Conservation (phyloP, 2,888 invertebrate genomes). For the Ceraclea dissimilis region DNA sequence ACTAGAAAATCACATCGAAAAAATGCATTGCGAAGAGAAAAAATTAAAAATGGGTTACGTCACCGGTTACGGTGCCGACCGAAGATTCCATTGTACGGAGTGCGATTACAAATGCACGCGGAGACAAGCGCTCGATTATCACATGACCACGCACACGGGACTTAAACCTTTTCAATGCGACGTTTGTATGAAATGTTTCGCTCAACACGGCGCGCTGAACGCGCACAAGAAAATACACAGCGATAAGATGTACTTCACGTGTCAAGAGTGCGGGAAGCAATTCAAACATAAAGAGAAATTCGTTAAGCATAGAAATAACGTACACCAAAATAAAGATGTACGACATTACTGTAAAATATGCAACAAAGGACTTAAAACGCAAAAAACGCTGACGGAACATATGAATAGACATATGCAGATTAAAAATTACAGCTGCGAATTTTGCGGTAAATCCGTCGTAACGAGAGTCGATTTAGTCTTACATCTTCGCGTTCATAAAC, state of each 20-base stretch:
- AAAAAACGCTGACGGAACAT: constrained; percentile 37
- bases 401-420: constrained; percentile 43
- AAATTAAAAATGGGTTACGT: not conserved
- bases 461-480: constrained; percentile 42
- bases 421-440: constrained; percentile 43
- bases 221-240: constrained; percentile 44
- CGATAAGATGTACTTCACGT: constrained; percentile 36
- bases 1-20: not conserved
- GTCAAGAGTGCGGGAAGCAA: constrained; percentile 43
- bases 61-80: constrained; percentile 36
- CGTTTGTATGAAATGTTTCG: constrained; percentile 40
- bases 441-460: constrained; percentile 44
- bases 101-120: constrained; percentile 42
- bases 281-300: constrained; percentile 43
- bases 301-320: constrained; percentile 37
- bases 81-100: constrained; percentile 40
- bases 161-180: constrained; percentile 39
- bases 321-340: constrained; percentile 34
- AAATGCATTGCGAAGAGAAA: constrained; percentile 1
- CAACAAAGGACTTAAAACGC: constrained; percentile 39
- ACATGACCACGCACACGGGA: constrained; percentile 41
- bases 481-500: constrained; percentile 39
- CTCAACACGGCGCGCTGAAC: constrained; percentile 40
- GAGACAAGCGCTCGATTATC: constrained; percentile 43
- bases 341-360: constrained; percentile 39